Base-by-base conservation (phyloP, 2,888 invertebrate species). In the Drosophila leonis region DNA sequence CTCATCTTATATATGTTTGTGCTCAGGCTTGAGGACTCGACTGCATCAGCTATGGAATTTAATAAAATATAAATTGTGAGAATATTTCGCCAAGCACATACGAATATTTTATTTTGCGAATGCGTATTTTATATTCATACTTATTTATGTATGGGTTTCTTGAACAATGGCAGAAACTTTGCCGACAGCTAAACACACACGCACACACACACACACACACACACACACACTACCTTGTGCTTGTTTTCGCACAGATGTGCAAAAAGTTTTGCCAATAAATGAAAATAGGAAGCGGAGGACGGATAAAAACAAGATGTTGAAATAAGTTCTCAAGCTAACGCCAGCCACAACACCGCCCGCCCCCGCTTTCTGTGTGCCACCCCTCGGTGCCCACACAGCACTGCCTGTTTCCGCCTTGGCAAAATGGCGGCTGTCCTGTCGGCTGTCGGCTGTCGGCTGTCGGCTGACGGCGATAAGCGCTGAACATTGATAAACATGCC, bases 201-300 rank as follows among this genome's bases (percentile, higher is more conserved):
- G 10, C 52, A 8, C 37, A 74, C 72, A 56, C 72, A 60, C 57
- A 49, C 39, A 24, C 24, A 20, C n/a, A 20, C 24, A 49, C 20
- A 39, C 27, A 35, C 24, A 31, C 33, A n/a, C 29, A 41, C 8
- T 73, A 75, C 66, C 66, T 66, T 69, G 54, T 65, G 56, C 65
- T 75, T 79, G 63, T 64, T 76, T 70, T 69, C 64, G 72, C 74
- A 72, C 90, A 88, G 48, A 49, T 72, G 75, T 62, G 76, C 69
- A 60, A 72, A 80, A 90, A 90, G 76, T 90, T 86, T 90, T 88
- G 73, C 71, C 82, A 90, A 86, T 90, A 90, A 88, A 86, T 86
- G 83, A 90, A 83, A 83, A 83, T 83, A 81, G 81, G 75, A 90
- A 83, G 74, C 74, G 51, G 63, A 80, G 69, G 72, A 78, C 69